Evolutionary conservation across 2,888 invertebrate species (phyloP), one percentile per base, ranked within the genome.

Genomic region (Epistrophe grossulariae): DNA sequence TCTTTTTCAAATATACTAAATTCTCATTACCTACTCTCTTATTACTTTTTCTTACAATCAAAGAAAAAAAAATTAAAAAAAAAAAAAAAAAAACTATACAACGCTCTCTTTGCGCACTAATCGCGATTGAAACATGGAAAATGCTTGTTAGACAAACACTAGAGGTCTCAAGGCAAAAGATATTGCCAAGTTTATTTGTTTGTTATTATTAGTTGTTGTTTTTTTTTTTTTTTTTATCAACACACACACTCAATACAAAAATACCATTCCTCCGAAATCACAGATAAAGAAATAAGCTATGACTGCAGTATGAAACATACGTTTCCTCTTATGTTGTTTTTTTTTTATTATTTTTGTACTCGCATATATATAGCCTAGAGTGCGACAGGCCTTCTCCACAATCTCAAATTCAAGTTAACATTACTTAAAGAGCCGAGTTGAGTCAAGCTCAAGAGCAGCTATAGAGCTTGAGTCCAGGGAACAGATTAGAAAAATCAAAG

Each of bases 231-330:
- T 15, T 84, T 72, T 64, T 68, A 17, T 48, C 10, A 0, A 52
- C n/a, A 43, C 40, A 70, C 59, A 35, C 6, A 35, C 19, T 9
- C 2, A 59, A 13, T 19, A 35, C 8, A 68, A 60, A 45, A 19
- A 74, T 64, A 24, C 43, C 79, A 55, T 84, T 80, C 77, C 60
- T 60, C 55, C 35, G 79, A 79, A 79, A 79, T 87, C 87, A 74
- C 82, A 87, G 87, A 87, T 87, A 87, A 87, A 87, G 87, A 87
- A 87, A 87, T 87, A 87, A 87, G 87, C 87, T 87, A 87, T 79
- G 87, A 87, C 82, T 79, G 38, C 55, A 35, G 38, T 60, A 59
- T 62, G 77, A 64, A 72, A 72, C 79, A 72, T 73, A 73, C 40
- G 66, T 74, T 81, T 66, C 38, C 45, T 43, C 62, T 62, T 62